phyloP scores from a whole-genome alignment of 2,797 vertebrate genomes.

The Otolemur crassicaudatus region DNA sequence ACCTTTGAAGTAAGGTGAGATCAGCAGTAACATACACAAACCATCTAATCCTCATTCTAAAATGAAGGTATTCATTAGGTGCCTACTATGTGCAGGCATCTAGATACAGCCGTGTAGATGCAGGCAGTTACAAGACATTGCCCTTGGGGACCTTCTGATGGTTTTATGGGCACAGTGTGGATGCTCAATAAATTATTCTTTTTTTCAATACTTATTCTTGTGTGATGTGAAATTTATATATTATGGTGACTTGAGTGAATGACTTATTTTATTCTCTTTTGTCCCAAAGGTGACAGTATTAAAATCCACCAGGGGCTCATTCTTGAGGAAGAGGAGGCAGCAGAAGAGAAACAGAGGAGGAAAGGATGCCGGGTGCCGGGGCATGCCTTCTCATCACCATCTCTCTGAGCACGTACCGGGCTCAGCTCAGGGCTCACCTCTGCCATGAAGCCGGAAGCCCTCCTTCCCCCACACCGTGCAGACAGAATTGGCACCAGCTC shows the following conservation, averaged over 20 bases:
- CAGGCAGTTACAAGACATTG: not conserved
- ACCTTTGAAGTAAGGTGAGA: not conserved
- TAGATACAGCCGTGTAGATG: accelerated
- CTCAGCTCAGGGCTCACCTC: not conserved
- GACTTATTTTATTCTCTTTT: not conserved
- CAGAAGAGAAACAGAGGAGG: not conserved
- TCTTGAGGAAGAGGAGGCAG: not conserved
- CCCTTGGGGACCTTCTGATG: not conserved
- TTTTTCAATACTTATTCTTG: not conserved
- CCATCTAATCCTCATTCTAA: not conserved
- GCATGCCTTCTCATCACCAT: accelerated
- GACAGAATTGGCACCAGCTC: not conserved
- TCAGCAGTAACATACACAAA: not conserved
- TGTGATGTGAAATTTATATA: not conserved
- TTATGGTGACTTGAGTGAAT: no score
- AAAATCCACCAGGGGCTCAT: not conserved
- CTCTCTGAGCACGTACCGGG: accelerated
- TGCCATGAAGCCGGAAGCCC: not conserved
- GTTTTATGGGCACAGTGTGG: not conserved
- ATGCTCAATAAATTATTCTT: not conserved
- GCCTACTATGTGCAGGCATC: not conserved
- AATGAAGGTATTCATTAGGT: not conserved
- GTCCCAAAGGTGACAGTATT: not conserved
- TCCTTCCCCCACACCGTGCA: not conserved
- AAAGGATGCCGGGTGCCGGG: not conserved